A percentile compares a stretch with the other conserved stretches of the same genome.
phyloP scores from a whole-genome alignment of 92 coral and sea anemone genomes.

The Hydrozoanthus gracilis region DNA sequence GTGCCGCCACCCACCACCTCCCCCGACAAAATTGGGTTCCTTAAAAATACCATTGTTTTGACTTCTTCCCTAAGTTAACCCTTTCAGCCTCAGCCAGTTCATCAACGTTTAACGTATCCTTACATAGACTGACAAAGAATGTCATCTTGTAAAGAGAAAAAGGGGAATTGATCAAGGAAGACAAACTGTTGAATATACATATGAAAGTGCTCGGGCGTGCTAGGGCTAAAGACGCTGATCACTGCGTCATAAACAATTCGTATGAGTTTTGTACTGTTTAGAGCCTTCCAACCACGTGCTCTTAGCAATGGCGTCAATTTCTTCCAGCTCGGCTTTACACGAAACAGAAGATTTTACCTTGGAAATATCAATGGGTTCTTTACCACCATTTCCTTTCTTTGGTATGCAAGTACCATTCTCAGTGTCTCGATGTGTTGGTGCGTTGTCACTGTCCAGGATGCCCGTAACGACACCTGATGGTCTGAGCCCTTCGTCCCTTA shows the following conservation, averaged over 20 bases:
- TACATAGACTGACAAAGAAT: too few relatives aligned
- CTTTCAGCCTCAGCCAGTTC: too few relatives aligned
- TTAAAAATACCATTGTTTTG: too few relatives aligned
- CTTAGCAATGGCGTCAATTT: neutral
- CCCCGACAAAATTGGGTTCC: too few relatives aligned
- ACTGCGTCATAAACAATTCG: slow-evolving; percentile 13
- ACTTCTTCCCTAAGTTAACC: too few relatives aligned
- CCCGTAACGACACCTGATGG: neutral
- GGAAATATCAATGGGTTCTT: neutral
- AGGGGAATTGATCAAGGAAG: too few relatives aligned
- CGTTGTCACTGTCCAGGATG: neutral
- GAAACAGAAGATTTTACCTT: neutral
- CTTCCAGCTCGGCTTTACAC: neutral
- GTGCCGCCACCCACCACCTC: too few relatives aligned
- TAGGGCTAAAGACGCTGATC: too few relatives aligned
- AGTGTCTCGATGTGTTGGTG: neutral
- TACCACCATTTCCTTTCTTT: neutral
- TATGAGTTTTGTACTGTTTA: neutral
- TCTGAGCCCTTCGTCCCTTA: neutral
- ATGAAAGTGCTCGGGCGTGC: too few relatives aligned
- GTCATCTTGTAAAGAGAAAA: too few relatives aligned
- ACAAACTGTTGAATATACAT: too few relatives aligned
- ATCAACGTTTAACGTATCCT: too few relatives aligned
- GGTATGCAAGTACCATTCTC: neutral
- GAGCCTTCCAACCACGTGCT: neutral